A percentile compares a stretch with the other conserved stretches of the same genome.
phyloP scores from a whole-genome alignment of 2,113 vertebrate genomes.

The Strix aluco region DNA sequence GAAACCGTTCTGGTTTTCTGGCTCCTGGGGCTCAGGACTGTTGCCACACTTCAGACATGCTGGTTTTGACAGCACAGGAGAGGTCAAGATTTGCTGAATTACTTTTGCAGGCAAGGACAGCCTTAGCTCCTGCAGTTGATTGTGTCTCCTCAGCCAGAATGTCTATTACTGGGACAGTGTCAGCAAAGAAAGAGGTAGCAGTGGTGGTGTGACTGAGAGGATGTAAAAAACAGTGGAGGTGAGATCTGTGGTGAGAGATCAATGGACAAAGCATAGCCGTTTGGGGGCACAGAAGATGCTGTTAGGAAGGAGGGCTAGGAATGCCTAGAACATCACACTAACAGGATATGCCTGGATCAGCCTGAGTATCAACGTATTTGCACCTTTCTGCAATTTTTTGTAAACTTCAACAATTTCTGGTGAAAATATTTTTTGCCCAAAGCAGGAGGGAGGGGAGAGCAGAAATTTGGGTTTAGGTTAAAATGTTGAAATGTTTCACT shows the following conservation, averaged over 20 bases:
- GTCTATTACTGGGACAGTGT: not conserved
- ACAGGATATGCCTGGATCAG: not conserved
- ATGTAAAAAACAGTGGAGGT: not conserved
- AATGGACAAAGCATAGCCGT: not conserved
- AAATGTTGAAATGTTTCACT: not conserved
- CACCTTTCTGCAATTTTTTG: not conserved
- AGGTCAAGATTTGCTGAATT: not conserved
- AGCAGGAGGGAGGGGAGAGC: not conserved
- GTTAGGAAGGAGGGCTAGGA: not conserved
- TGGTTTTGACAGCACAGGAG: not conserved
- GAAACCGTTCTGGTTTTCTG: not conserved
- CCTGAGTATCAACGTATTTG: not conserved
- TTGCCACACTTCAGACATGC: fast-evolving
- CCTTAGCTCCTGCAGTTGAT: not conserved
- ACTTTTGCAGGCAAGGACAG: not conserved
- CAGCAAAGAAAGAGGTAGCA: not conserved
- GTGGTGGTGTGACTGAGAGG: not conserved
- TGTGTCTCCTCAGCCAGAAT: not conserved
- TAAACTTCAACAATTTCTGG: not conserved
- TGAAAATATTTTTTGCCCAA: not conserved
- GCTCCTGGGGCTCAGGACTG: not conserved
- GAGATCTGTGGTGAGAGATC: not conserved
- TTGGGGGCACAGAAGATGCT: not conserved
- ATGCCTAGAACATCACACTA: not conserved
- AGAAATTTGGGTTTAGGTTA: not conserved